Evolutionary conservation across 2,113 vertebrate species (phyloP), one percentile per base, ranked within the genome.

Genomic region (Stercorarius parasiticus): DNA sequence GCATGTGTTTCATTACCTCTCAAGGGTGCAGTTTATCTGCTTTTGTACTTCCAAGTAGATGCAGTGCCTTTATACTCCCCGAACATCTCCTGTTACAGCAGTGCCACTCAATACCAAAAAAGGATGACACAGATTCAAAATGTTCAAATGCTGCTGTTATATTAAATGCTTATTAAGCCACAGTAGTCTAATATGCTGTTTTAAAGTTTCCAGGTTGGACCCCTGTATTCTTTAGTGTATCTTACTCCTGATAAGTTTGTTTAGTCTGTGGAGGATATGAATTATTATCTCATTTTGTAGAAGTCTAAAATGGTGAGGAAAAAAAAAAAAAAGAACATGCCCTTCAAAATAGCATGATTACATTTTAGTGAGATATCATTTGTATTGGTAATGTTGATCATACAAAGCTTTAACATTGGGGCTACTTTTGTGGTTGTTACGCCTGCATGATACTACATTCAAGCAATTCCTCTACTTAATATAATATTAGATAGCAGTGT

Each of bases 1-100:
- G 30, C 11, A 13, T 26, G 65, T 59, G 59, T 43, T 95, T 90
- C 69, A 74, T 88, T 47, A 76, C 50, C 30, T 93, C 86, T 78
- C 72, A 71, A 82, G 69, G 72, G 94, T 72, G 43, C 53, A 84
- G 78, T 93, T 95, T 89, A 84, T 91, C 77, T 89, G 52, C 56
- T 95, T 92, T 78, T 76, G 34, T 74, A 55, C 72, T 88, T 95
- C 18, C 52, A 86, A 78, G 34, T 36, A 91, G 80, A 72, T 61
- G 36, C 65, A 49, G 27, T 52, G 56, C 47, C 76, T 93, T 91
- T 91, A 43, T 49, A 40, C 4, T 69, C 47, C 81, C 29, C 47
- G 50, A 84, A 81, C n/a, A 59, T 40, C 59, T 81, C 50, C 61
- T 40, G 1, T 67, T 88, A 80, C 52, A 84, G 66, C 55, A 74